Evolutionary conservation across 2,888 invertebrate genomes (phyloP).

Genomic region (Lottia scabra): DNA sequence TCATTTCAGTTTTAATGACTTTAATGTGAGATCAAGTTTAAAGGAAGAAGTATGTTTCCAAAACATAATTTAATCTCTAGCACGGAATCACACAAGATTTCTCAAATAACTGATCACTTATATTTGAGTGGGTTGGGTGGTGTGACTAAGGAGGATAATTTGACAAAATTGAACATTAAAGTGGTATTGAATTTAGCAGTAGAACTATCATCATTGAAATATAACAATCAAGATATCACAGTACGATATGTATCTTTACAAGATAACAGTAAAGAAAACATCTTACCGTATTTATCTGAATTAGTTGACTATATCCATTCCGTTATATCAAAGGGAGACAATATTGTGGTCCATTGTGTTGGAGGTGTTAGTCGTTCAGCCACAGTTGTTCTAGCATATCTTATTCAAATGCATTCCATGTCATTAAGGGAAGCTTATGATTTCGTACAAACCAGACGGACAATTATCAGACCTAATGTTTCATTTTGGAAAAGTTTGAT

Average conservation of each 20-base stretch:
- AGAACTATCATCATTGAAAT: slow-evolving; percentile 42
- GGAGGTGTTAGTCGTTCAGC: slow-evolving; percentile 55
- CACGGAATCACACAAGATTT: slow-evolving; percentile 12
- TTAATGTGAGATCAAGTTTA: no score
- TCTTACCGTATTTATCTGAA: slow-evolving; percentile 38
- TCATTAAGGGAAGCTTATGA: slow-evolving; percentile 40
- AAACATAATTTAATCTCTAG: neutral
- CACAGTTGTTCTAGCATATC: slow-evolving; percentile 50
- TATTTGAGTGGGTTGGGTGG: slow-evolving; percentile 45
- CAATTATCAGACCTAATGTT: slow-evolving; percentile 45
- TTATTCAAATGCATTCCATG: slow-evolving; percentile 40
- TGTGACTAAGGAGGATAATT: slow-evolving; percentile 33
- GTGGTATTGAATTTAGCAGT: slow-evolving; percentile 47
- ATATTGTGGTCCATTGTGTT: slow-evolving; percentile 50
- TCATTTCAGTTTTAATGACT: no score
- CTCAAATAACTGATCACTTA: slow-evolving; percentile 39
- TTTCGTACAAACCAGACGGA: slow-evolving; percentile 38
- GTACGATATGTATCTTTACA: slow-evolving; percentile 38
- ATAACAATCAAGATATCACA: slow-evolving; percentile 29
- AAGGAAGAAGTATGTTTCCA: neutral
- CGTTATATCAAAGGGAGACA: slow-evolving; percentile 30
- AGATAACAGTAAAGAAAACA: slow-evolving; percentile 42
- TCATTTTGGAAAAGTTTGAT: slow-evolving; percentile 50
- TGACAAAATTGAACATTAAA: slow-evolving; percentile 36
- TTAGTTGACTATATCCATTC: slow-evolving; percentile 45